A percentile compares a stretch with the other conserved stretches of the same genome.
Conservation (phyloP, 2,113 vertebrate species). For the Numida meleagris region DNA sequence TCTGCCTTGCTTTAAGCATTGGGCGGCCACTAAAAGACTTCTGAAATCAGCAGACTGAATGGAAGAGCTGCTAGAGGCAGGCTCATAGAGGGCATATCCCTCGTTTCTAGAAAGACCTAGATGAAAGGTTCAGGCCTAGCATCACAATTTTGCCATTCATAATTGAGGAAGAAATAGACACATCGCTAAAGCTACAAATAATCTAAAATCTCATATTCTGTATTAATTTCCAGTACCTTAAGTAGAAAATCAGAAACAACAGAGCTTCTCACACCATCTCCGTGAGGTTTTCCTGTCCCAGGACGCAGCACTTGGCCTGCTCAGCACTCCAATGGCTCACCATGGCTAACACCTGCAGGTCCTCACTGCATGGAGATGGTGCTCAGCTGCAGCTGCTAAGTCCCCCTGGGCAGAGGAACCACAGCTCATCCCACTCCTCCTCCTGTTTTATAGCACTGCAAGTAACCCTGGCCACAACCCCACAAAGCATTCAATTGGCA, state of each 20-base stretch:
- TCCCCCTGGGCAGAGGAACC: not conserved
- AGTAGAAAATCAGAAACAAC: not conserved
- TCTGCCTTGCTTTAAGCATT: not conserved
- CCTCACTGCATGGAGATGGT: not conserved
- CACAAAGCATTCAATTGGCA: not conserved
- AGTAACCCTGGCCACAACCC: not conserved
- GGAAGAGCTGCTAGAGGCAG: not conserved
- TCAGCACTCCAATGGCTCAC: not conserved
- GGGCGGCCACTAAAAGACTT: not conserved
- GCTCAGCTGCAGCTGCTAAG: not conserved
- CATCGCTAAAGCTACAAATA: not conserved
- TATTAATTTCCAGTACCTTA: not conserved
- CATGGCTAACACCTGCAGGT: not conserved
- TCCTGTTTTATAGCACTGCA: rapidly evolving
- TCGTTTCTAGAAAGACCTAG: not conserved
- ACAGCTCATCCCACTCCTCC: rapidly evolving
- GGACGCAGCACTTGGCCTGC: rapidly evolving
- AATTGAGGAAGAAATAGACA: not conserved
- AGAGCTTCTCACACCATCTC: not conserved
- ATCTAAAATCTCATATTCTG: not conserved
- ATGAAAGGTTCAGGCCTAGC: not conserved
- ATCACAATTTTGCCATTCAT: not conserved
- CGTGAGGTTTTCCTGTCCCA: not conserved
- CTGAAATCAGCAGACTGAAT: not conserved
- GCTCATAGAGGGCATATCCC: not conserved